Conservation (phyloP, 2,113 vertebrate species). For the Lagopus leucura region DNA sequence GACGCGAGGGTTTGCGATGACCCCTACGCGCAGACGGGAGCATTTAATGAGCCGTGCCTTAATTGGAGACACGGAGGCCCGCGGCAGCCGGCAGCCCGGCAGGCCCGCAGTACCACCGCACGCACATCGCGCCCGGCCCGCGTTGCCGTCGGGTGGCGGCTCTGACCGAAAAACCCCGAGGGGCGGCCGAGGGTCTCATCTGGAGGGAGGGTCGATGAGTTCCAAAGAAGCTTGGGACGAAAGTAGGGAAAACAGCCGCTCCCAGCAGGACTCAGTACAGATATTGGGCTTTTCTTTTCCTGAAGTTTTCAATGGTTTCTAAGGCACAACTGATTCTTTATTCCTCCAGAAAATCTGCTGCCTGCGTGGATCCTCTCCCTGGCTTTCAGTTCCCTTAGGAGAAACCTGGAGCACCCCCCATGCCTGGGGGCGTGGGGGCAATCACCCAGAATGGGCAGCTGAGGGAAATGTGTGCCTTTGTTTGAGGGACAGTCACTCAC, state of each 20-base stretch:
- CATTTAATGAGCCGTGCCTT: rapidly evolving
- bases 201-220: not conserved
- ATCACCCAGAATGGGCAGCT: not conserved
- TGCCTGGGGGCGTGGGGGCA: rapidly evolving
- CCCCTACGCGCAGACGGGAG: rapidly evolving
- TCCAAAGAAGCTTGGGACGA: not conserved
- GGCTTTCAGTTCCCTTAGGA: not conserved
- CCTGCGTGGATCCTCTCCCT: not conserved
- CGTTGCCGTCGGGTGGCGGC: not conserved
- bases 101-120: too few species aligned
- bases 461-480: not conserved
- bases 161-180: not conserved
- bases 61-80: rapidly evolving
- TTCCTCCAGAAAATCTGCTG: not conserved
- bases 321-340: not conserved
- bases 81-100: too few species aligned
- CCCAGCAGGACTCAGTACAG: not conserved
- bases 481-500: not conserved
- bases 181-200: not conserved
- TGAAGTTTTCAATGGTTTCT: slow-evolving; percentile 24
- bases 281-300: not conserved
- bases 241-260: not conserved
- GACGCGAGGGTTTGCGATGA: not conserved
- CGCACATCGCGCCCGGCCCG: too few species aligned
- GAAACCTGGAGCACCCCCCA: rapidly evolving